Conservation (phyloP, 2,888 invertebrate genomes). For the Bhutanitis thaidina region DNA sequence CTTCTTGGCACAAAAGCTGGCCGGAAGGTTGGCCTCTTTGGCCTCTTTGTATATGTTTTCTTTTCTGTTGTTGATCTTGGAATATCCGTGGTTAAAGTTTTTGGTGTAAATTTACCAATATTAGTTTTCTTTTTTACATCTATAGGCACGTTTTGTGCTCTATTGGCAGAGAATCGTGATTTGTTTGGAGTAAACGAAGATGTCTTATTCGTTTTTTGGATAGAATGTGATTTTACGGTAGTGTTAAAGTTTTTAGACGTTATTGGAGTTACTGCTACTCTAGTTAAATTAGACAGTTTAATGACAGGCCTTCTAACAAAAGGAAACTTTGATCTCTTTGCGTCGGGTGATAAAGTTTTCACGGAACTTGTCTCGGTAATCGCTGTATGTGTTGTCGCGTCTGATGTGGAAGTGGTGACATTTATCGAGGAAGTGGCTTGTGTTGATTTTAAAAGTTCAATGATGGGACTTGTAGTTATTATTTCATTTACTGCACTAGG, state of each 20-base stretch:
- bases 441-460: slow-evolving; percentile 38
- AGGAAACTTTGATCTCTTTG: slow-evolving; percentile 61
- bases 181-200: slow-evolving; percentile 52
- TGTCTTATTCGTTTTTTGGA: slow-evolving; percentile 59
- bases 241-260: slow-evolving; percentile 49
- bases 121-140: slow-evolving; percentile 51
- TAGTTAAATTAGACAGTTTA: slow-evolving; percentile 55
- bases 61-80: slow-evolving; percentile 63
- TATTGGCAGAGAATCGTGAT: slow-evolving; percentile 53
- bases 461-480: slow-evolving; percentile 36
- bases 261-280: slow-evolving; percentile 37
- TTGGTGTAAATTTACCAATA: slow-evolving; percentile 38
- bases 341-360: slow-evolving; percentile 49
- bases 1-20: slow-evolving; percentile 65
- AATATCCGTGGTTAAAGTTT: slow-evolving; percentile 56
- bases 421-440: slow-evolving; percentile 23
- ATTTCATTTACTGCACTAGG: slow-evolving; percentile 29
- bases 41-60: slow-evolving; percentile 53
- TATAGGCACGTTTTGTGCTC: slow-evolving; percentile 67
- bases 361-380: slow-evolving; percentile 54
- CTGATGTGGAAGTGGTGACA: slow-evolving; percentile 26
- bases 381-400: slow-evolving; percentile 42
- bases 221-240: slow-evolving; percentile 38
- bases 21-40: slow-evolving; percentile 58
- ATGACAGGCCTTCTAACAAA: slow-evolving; percentile 61